Evolutionary conservation across 2,888 invertebrate genomes (phyloP).

Genomic region (Meteorus cinctellus): DNA sequence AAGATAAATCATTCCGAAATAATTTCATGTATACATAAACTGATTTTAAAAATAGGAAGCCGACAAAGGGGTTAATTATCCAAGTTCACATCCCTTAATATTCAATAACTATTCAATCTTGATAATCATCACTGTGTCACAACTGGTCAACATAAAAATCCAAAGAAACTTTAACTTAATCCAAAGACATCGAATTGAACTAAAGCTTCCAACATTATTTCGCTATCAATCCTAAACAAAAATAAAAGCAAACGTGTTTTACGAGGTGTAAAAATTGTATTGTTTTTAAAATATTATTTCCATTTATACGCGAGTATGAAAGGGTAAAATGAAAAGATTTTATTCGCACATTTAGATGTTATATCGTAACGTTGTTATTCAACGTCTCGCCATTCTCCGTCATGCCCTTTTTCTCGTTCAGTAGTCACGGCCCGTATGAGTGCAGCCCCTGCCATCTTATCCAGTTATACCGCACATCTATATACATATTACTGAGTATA

Average conservation of each 20-base stretch:
- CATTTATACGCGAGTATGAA: not conserved
- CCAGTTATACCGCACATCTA: not conserved
- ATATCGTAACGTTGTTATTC: slow-evolving; percentile 31
- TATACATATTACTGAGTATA: slow-evolving; percentile 21
- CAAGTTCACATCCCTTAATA: too few relatives aligned
- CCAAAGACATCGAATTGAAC: too few relatives aligned
- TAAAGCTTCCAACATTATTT: too few relatives aligned
- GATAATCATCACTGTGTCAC: too few relatives aligned
- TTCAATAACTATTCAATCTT: too few relatives aligned
- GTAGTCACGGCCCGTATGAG: slow-evolving; percentile 26
- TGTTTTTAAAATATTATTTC: not conserved
- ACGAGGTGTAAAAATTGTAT: not conserved
- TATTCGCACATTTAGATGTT: slow-evolving; percentile 7
- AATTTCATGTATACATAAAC: too few relatives aligned
- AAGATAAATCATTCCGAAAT: too few relatives aligned
- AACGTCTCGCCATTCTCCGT: slow-evolving; percentile 27
- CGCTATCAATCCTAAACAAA: too few relatives aligned
- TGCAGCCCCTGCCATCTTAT: slow-evolving; percentile 29
- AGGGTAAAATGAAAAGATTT: slow-evolving; percentile 30
- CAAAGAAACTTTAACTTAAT: too few relatives aligned
- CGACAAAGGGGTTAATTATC: too few relatives aligned
- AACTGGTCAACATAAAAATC: too few relatives aligned
- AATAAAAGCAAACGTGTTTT: not conserved
- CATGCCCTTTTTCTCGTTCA: slow-evolving; percentile 19
- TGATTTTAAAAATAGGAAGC: too few relatives aligned